Base-by-base conservation (phyloP, 2,797 vertebrate genomes). In the Leontopithecus rosalia region DNA sequence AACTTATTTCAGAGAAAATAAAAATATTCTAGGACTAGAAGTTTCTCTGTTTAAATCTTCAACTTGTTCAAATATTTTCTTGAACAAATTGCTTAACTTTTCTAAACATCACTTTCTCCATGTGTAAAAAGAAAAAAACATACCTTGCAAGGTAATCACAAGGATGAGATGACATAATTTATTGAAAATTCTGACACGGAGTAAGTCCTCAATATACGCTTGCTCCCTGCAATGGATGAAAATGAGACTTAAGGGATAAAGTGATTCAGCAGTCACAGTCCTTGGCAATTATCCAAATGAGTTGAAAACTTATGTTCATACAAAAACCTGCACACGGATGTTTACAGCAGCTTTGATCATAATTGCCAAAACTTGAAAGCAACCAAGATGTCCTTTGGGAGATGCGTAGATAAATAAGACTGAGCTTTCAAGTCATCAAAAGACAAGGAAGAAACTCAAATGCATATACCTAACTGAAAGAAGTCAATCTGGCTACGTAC, bases 1-100 rank as follows among this genome's bases (percentile, higher is more conserved):
- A 77, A 46, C 8, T 81, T 73, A 61, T 17, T 80, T 88, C 83
- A 91, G 83, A 79, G 46, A 83, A 95, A 88, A 85, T 52, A 50
- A 86, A 72, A 85, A 41, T 95, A 73, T 26, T 81, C 14, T 82
- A 41, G 30, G 48, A 57, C 14, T 73, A 93, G 26, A 84, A 3
- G 9, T 12, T 70, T 90, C 70, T 92, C 46, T 39, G 36, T 33
- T 81, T 85, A 81, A 91, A 61, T 90, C 30, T 93, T 95, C 43
- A 89, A 9, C 55, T 94, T 96, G n/a, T 79, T 95, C 33, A 61
- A 73, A 85, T 93, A 36, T 82, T 61, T 88, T 17, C 36, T 79
- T 88, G 28, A 55, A 19, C 30, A 94, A 86, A 89, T 39, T 93
- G n/a, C 10, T 91, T 55, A 77, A 50, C 36, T n/a, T 87, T 88